phyloP scores from a whole-genome alignment of 2,113 vertebrate species.

The Xenopus laevis region DNA sequence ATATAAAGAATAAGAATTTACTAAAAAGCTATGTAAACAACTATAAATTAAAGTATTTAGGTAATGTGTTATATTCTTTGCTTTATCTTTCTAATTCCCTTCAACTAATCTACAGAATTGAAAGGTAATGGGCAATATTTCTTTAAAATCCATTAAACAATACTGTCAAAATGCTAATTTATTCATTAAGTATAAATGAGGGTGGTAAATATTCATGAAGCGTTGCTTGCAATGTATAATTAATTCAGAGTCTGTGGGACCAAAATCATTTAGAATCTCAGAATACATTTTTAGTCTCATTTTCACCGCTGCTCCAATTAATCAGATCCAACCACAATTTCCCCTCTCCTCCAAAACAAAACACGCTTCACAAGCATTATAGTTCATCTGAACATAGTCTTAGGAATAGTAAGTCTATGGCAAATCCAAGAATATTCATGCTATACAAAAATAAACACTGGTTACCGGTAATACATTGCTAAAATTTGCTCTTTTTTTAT shows the following conservation, averaged over 20 bases:
- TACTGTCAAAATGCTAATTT: slow-evolving; percentile 78
- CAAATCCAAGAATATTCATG: too few species aligned
- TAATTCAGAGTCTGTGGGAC: slow-evolving; percentile 72
- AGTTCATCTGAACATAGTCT: too few species aligned
- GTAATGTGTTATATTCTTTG: slow-evolving; percentile 51
- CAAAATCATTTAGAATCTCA: slow-evolving; percentile 61
- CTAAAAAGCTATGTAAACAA: slow-evolving; percentile 31
- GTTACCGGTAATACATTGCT: too few species aligned
- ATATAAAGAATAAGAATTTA: slow-evolving; percentile 6
- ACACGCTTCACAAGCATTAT: too few species aligned
- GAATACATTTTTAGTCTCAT: background rate
- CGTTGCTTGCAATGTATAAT: slow-evolving; percentile 71
- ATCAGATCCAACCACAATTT: too few species aligned
- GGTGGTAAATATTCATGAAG: slow-evolving; percentile 78
- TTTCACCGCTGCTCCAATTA: too few species aligned
- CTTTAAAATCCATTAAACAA: slow-evolving; percentile 76
- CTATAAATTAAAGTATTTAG: slow-evolving; percentile 48
- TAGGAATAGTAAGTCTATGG: too few species aligned
- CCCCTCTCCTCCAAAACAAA: too few species aligned
- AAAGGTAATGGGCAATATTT: slow-evolving; percentile 75
- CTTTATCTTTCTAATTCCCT: slow-evolving; percentile 69
- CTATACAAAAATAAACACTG: too few species aligned
- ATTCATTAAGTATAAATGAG: slow-evolving; percentile 81
- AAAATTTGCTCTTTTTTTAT: too few species aligned
- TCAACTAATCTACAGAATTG: slow-evolving; percentile 69